Evolutionary conservation across 35 echinoderm and acorn worm species (phyloP), one percentile per base, ranked within the genome.

Genomic region (Apostichopus parvimensis): DNA sequence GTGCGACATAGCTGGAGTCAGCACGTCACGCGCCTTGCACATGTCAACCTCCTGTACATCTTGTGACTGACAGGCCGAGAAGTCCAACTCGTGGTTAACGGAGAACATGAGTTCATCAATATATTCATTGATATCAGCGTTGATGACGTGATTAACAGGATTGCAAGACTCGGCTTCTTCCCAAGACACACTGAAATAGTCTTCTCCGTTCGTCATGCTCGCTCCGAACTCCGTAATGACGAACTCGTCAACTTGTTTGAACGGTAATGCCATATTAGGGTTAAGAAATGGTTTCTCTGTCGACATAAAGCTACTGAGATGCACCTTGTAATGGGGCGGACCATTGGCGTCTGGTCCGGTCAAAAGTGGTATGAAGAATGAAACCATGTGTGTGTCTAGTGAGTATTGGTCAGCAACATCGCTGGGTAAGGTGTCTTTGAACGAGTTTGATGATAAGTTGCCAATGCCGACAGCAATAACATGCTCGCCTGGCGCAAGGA

Each of bases 271-370:
- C 22, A 80, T 53, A 34, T 80, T 80, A 14, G 78, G 78, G 24
- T 80, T 25, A 80, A 80, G 78, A 34, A 80, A 80, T 25, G 78
- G 78, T 21, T 80, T 80, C 22, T 80, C 78, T 14, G 78, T 80
- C 14, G 78, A 25, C 34, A 80, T 6, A 34, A 26, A 80, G 14
- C 78, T 80, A 12, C 78, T 11, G 6, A 80, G 26, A 45, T n/a
- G 6, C 53, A 80, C 13, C 34, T 80, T 80, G 78, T 25, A 80
- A 13, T 12, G 22, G 13, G 78, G 26, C 12, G 17, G 10, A 45
- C 24, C 21, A 80, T 80, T 45, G 6, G 45, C 6, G 53, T 80
- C 78, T 14, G 78, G 11, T 80, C 78, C 78, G 53, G 78, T 80
- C 24, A 80, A 26, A 10, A 80, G 14, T 11, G 78, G 78, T 14